A percentile compares a stretch with the other conserved stretches of the same genome.
Conservation (phyloP, 2,797 vertebrate species). For the Sebastes matsubarae region DNA sequence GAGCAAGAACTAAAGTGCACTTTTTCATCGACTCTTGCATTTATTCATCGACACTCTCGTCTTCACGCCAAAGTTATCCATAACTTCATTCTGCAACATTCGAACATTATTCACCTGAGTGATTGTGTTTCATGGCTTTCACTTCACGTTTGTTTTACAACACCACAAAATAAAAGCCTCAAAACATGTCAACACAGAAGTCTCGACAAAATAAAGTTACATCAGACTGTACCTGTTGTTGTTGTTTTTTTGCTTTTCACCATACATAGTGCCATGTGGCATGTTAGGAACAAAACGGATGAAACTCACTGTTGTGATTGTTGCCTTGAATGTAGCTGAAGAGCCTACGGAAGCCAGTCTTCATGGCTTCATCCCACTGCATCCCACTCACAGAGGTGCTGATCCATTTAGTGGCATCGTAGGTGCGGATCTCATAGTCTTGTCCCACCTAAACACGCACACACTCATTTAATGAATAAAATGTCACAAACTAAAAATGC, state of each 20-base stretch:
- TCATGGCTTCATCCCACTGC: constrained; percentile 65
- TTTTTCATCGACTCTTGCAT: constrained; percentile 15
- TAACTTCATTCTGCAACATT: neutral
- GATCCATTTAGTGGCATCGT: constrained; percentile 77
- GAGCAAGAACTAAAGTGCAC: constrained; percentile 48
- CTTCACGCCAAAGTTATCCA: neutral
- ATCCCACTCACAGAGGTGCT: constrained; percentile 77
- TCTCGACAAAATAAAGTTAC: neutral
- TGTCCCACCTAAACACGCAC: constrained; percentile 51
- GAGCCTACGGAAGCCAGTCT: constrained; percentile 76
- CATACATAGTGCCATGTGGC: no score
- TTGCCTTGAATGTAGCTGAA: constrained; percentile 84
- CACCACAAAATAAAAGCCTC: neutral
- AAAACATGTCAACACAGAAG: neutral
- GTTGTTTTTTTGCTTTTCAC: neutral
- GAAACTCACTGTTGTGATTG: constrained; percentile 77
- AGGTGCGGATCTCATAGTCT: constrained; percentile 82
- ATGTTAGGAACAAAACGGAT: neutral
- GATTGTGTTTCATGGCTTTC: neutral
- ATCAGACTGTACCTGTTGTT: neutral
- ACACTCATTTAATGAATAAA: neutral
- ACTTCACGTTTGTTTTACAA: neutral
- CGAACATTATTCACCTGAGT: neutral
- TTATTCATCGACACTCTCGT: constrained; percentile 6
- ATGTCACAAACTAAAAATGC: neutral